Evolutionary conservation across 1,140 invertebrate genomes (phyloP).

Genomic region (Ceratitis capitata): DNA sequence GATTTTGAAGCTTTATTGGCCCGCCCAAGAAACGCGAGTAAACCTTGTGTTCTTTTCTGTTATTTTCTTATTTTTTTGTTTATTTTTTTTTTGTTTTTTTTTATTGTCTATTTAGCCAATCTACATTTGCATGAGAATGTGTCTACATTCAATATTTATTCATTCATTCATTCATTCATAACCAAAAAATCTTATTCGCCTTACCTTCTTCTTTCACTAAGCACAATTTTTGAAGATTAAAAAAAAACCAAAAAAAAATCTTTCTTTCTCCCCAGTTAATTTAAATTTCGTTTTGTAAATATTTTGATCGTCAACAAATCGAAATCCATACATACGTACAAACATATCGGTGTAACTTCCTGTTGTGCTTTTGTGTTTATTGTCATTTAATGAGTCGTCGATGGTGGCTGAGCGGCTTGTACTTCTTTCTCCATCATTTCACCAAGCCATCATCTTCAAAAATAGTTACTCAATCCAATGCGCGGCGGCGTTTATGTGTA

Average conservation of each 20-base stretch:
- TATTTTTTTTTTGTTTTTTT: too few species aligned
- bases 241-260: too few species aligned
- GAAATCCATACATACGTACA: too few species aligned
- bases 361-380: slow-evolving; percentile 42
- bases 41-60: not conserved
- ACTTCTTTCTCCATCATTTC: not conserved
- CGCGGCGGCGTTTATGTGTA: not conserved
- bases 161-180: not conserved
- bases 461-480: not conserved
- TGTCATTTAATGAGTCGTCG: slow-evolving; percentile 43
- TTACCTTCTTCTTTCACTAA: not conserved
- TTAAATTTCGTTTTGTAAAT: slow-evolving; percentile 37
- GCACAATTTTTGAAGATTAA: too few species aligned
- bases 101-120: not conserved
- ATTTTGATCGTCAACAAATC: slow-evolving; percentile 32
- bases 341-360: slow-evolving; percentile 42
- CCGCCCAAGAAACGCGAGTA: not conserved
- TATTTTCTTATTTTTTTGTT: not conserved
- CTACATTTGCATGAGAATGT: slow-evolving; percentile 14
- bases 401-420: slow-evolving; percentile 5
- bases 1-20: not conserved
- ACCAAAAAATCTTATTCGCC: not conserved
- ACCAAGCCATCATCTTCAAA: not conserved
- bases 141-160: not conserved
- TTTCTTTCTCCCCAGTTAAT: not conserved